Evolutionary conservation across 2,888 invertebrate species (phyloP).

Genomic region (Apomyelois bistriatella): DNA sequence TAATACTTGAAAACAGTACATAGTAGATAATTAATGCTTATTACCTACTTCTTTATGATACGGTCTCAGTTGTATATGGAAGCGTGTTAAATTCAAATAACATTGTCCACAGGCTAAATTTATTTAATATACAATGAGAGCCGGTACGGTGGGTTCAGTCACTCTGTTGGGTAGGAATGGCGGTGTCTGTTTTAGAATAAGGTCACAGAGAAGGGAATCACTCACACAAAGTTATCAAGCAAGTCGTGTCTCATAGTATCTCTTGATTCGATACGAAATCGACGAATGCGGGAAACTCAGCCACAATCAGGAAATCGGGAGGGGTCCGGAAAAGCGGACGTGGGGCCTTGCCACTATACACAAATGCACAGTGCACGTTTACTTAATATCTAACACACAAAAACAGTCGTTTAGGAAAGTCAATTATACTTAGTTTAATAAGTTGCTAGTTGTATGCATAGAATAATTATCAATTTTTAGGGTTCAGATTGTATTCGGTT

Average conservation of each 20-base stretch:
- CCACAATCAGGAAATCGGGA: not conserved
- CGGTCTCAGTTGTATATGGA: not conserved
- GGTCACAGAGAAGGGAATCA: not conserved
- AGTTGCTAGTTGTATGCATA: not conserved
- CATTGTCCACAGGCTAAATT: not conserved
- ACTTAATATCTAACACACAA: not conserved
- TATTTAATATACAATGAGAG: conserved; percentile 2
- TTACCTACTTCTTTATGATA: not conserved
- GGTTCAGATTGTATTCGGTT: not conserved
- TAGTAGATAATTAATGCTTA: not conserved
- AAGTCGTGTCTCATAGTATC: not conserved
- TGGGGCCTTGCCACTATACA: not conserved
- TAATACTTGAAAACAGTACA: not conserved
- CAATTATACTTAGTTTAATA: not conserved
- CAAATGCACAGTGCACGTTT: conserved; percentile 4
- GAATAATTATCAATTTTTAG: not conserved
- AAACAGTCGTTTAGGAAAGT: not conserved
- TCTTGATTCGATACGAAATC: not conserved
- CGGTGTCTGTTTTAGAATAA: conserved; percentile 4
- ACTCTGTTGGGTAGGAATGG: not conserved
- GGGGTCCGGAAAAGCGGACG: conserved; percentile 2
- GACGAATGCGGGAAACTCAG: conserved; percentile 4
- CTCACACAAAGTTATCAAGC: conserved; percentile 4
- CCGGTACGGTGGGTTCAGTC: conserved; percentile 1
- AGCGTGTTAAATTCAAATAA: not conserved